A percentile compares a stretch with the other conserved stretches of the same genome.
phyloP scores from a whole-genome alignment of 2,888 invertebrate genomes.

The Brachylomia viminalis region DNA sequence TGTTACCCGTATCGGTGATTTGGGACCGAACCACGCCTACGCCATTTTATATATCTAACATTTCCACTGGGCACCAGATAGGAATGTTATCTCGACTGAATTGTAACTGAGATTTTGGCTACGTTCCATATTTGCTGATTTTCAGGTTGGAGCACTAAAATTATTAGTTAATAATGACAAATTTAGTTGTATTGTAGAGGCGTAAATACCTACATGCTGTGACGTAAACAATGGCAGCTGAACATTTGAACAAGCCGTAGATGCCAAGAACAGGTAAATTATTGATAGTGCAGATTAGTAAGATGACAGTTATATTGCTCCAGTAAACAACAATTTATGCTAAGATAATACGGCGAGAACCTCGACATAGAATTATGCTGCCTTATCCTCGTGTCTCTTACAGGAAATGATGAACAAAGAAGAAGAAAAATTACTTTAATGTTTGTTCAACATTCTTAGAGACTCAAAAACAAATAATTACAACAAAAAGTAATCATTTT shows the following conservation, averaged over 20 bases:
- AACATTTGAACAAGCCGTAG: constrained; percentile 42
- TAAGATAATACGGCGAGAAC: constrained; percentile 13
- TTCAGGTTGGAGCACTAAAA: constrained; percentile 53
- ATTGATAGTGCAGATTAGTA: constrained; percentile 56
- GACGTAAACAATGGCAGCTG: constrained; percentile 48
- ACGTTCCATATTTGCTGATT: constrained; percentile 69
- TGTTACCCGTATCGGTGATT: constrained; percentile 77
- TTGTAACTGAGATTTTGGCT: constrained; percentile 72
- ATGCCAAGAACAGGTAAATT: constrained; percentile 60
- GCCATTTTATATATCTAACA: constrained; percentile 64
- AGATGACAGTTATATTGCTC: constrained; percentile 51
- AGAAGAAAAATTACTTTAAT: constrained; percentile 15
- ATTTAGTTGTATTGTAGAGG: constrained; percentile 49
- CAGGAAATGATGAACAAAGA: constrained; percentile 19
- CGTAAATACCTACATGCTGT: constrained; percentile 28
- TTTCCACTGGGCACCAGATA: constrained; percentile 67
- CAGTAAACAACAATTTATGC: constrained; percentile 49
- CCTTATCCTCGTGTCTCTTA: constrained; percentile 5
- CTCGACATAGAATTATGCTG: constrained; percentile 12
- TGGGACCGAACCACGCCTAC: constrained; percentile 72
- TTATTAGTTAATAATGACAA: constrained; percentile 63
- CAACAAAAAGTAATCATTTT: constrained; percentile 45
- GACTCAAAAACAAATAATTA: constrained; percentile 49
- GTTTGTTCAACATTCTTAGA: constrained; percentile 14
- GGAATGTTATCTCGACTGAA: constrained; percentile 70